A percentile compares a stretch with the other conserved stretches of the same genome.
phyloP scores from a whole-genome alignment of 1,140 invertebrate species.

The Ips typographus region DNA sequence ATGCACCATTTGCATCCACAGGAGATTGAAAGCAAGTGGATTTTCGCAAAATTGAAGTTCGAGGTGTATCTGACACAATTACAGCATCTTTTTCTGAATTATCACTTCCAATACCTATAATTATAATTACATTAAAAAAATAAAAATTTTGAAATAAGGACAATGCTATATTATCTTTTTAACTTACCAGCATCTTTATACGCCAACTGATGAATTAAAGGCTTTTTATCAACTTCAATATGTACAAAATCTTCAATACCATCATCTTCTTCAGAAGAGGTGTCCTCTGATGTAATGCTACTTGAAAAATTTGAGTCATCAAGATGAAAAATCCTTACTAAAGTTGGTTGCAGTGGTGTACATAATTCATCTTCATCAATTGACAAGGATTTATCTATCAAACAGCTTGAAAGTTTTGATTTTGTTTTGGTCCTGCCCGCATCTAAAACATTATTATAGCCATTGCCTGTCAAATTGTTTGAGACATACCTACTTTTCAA shows the following conservation, averaged over 20 bases:
- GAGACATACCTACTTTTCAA: not conserved
- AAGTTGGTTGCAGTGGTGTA: slow-evolving; percentile 41
- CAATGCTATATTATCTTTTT: no score
- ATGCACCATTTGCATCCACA: not conserved
- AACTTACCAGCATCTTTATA: no score
- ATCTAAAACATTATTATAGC: slow-evolving; percentile 2
- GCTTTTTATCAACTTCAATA: slow-evolving; percentile 26
- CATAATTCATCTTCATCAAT: slow-evolving; percentile 45
- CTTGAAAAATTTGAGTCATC: slow-evolving; percentile 14
- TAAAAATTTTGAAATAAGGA: not conserved
- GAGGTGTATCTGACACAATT: slow-evolving; percentile 8
- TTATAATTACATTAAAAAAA: not conserved
- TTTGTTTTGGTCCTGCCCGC: slow-evolving; percentile 23
- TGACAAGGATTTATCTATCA: slow-evolving; percentile 46
- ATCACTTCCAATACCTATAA: not conserved
- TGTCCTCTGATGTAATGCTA: slow-evolving; percentile 25
- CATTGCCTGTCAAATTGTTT: not conserved
- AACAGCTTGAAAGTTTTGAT: slow-evolving; percentile 26
- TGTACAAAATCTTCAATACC: slow-evolving; percentile 30
- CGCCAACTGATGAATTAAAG: not conserved
- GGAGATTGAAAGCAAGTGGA: slow-evolving; percentile 21
- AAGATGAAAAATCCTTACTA: slow-evolving; percentile 22
- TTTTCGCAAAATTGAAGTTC: slow-evolving; percentile 39
- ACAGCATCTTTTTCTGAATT: slow-evolving; percentile 13
- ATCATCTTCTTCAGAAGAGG: slow-evolving; percentile 32